These are phyloP conservation scores for Sylvia atricapilla DNA, from an alignment of 2,113 vertebrate genomes.

Conservation along the genomic window DNA sequence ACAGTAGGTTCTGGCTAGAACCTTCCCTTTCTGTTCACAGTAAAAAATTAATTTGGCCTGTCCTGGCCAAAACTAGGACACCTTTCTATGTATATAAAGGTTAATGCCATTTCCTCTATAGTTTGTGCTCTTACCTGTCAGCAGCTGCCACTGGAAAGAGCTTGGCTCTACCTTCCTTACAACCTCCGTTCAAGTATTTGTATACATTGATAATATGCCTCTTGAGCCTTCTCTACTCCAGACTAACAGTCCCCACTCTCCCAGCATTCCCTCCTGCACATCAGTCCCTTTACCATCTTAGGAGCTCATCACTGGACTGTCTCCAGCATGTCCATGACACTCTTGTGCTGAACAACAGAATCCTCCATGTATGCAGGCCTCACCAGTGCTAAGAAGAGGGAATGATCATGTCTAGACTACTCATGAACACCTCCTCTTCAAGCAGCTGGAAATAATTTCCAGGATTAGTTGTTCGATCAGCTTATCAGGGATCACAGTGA, in stretches of 20 bases:
- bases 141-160: background rate
- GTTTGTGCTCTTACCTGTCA: background rate
- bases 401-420: background rate
- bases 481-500: background rate
- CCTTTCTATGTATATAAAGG: background rate
- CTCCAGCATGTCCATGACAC: background rate
- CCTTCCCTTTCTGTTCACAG: background rate
- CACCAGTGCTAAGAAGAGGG: background rate
- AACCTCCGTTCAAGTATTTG: background rate
- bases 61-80: background rate
- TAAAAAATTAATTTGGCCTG: background rate
- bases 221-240: background rate
- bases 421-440: background rate
- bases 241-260: background rate
- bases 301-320: background rate
- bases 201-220: background rate
- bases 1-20: no score
- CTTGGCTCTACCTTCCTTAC: background rate
- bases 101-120: background rate
- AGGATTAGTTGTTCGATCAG: background rate
- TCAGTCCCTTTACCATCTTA: background rate
- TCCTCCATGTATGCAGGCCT: background rate
- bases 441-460: background rate
- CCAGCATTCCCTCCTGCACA: background rate
- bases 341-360: background rate